Evolutionary conservation across 2,113 vertebrate genomes (phyloP), one percentile per base, ranked within the genome.

Genomic region (Rhynchopsitta pachyrhyncha): DNA sequence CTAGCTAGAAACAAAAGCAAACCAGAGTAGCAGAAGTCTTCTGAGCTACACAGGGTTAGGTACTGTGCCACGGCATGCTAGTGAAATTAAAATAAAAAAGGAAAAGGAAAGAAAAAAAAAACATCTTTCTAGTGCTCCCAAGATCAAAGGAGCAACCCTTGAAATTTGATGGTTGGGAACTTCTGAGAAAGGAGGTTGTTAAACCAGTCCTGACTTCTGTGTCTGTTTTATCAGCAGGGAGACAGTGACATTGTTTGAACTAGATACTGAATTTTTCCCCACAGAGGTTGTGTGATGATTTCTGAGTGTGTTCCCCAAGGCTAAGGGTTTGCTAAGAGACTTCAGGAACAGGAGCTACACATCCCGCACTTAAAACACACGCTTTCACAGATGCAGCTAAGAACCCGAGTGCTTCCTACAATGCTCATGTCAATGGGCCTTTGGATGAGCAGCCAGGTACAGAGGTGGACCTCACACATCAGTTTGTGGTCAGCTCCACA

Each of bases 81-180:
- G 47, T 44, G 60, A 88, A 84, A 93, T 89, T 71, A 53, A 79
- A 93, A 92, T 70, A 53, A 87, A 88, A 88, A 93, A 60, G n/a
- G 50, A 31, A 71, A 90, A 69, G 5, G 46, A 71, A 82, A 35
- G 59, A 67, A 67, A 52, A 46, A 7, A 52, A 68, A 44, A 69
- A 4, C 22, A 46, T 84, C 80, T 88, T 82, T 86, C 86, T 90
- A 66, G 77, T 80, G 76, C 86, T 92, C 90, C 78, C 0, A 17
- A 95, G 96, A 97, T 97, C 95, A 96, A 95, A 97, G 82, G 52
- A 95, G 57, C 82, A 93, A 82, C 69, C 69, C 94, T 93, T 92
- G 90, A 97, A 95, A 96, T 93, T 22, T 93, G 93, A 84, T 95
- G 90, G 92, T 78, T 76, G 85, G 82, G 69, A 95, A 86, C 79